Evolutionary conservation across 1,140 invertebrate species (phyloP), one percentile per base, ranked within the genome.

Genomic region (Drosophila pruinosa): DNA sequence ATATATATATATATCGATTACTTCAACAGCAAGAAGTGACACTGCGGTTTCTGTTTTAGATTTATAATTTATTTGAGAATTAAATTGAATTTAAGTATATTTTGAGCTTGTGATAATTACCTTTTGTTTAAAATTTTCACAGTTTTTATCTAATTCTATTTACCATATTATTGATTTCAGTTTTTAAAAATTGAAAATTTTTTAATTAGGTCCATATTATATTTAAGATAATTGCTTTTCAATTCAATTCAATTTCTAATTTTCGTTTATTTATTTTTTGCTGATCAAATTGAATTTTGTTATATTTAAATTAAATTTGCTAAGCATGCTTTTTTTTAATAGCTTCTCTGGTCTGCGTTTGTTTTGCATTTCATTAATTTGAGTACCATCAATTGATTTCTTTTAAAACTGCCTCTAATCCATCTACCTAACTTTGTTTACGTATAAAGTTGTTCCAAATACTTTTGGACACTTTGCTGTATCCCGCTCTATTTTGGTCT

Each of bases 311-410:
- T 47, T 47, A 4, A 24, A 47, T 47, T 47, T 47, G n/a, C 4
- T 8, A 0, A 19, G 28, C 12, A 31, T 31, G 3, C n/a, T n/a
- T 31, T 31, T 10, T 10, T 10, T 31, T 1, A 31, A 10, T 31
- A 31, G 28, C 28, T 15, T 4, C n/a, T 38, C 36, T 7, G 14
- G 1, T n/a, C n/a, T n/a, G n/a, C n/a, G n/a, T n/a, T 34, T 39
- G 22, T 41, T 57, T 57, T 28, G 7, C 39, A n/a, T 41, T 19
- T 15, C 38, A 41, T 57, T 57, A 57, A 43, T 26, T 43, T n/a
- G 19, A 41, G 15, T n/a, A 41, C 12, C 36, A 17, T 57, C 54
- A 57, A 57, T 57, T 43, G 21, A 41, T 43, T 57, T 43, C 19
- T 26, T 12, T 41, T 5, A n/a, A 41, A 41, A 5, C 17, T 57